Base-by-base conservation (phyloP, 1,140 invertebrate genomes). In the Lucilia cuprina region DNA sequence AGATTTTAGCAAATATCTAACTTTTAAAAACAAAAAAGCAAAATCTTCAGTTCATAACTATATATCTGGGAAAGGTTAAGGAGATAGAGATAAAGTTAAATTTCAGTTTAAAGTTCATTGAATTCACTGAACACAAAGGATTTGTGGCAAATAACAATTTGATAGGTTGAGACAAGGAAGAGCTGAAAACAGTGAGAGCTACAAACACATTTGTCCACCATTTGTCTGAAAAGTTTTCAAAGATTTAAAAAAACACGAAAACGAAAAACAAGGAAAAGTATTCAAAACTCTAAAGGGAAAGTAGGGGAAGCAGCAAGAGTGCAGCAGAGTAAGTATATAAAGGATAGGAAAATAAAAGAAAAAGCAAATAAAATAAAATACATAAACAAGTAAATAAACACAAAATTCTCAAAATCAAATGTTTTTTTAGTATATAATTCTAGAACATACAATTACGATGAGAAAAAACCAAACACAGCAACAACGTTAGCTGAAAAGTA, bases 91-190 rank as follows among this genome's bases (percentile, higher is more conserved):
- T 25, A 70, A 70, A 21, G 65, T 21, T 70, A 12, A 70, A 70
- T 25, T 25, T 70, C 65, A 10, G 65, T 70, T 70, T 25, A 70
- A 70, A 70, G 65, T 70, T 70, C 65, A 70, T 70, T 70, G 65
- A 70, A 70, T 70, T 19, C 10, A 5, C 1, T 2, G n/a, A 21
- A 70, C 65, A 70, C 65, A 70, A 70, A 70, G 65, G 19, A 70
- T 70, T 70, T 70, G n/a, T 2, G 12, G 50, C 17, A 55, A 55
- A 13, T 2, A 55, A 55, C 12, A 13, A 55, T 55, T 55, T 55
- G 50, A 55, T 55, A 55, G 50, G 50, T 55, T 55, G 50, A 55
- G 50, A 0, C 50, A 55, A 14, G 50, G 12, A 55, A 41, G 41
- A 41, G 50, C 17, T 49, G 49, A 49, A 55, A 41, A 41, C 41